Base-by-base conservation (phyloP, 1,140 invertebrate species). In the Eubasilissa regina region DNA sequence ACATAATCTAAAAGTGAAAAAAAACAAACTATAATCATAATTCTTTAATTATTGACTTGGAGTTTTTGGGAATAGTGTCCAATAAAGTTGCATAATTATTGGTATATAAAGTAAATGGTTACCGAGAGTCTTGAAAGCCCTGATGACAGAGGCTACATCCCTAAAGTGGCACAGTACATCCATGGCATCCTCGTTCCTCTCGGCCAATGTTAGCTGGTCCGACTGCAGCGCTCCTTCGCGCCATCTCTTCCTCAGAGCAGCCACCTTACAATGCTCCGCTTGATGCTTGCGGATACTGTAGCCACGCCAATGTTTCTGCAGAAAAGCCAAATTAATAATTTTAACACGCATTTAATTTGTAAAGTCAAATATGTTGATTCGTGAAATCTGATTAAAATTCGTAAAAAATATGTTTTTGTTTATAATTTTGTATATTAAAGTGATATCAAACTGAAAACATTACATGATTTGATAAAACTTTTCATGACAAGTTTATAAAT, bases 231-330 rank as follows among this genome's bases (percentile, higher is more conserved):
- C 88, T 10, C 90, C 89, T 19, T 86, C 80, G 0, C 89, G 86
- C 87, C 85, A 87, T 44, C 92, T 89, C 17, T 86, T 84, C 10
- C 89, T 84, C 0, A 93, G 78, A 66, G 87, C 84, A 11, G 79
- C 77, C 35, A 90, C 84, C 7, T 82, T 83, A 3, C 44, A 76
- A 77, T 87, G 82, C n/a, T 84, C 62, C 13, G 84, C 83, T 19
- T 87, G 75, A 3, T 80, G 82, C 43, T 85, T 83, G 10, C 93
- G 89, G 13, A 88, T 85, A 13, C 76, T 84, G 83, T 92, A 90
- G 1, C 93, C 93, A 73, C 91, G 90, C 91, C 92, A 94, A n/a
- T 89, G 80, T 13, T 92, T 87, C 89, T 92, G 80, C n/a, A 60
- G 13, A 21, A 60, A 3, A 4, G 17, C 3, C 9, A 68, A 35